phyloP scores from a whole-genome alignment of 2,113 vertebrate genomes.

The Semicossyphus pulcher region DNA sequence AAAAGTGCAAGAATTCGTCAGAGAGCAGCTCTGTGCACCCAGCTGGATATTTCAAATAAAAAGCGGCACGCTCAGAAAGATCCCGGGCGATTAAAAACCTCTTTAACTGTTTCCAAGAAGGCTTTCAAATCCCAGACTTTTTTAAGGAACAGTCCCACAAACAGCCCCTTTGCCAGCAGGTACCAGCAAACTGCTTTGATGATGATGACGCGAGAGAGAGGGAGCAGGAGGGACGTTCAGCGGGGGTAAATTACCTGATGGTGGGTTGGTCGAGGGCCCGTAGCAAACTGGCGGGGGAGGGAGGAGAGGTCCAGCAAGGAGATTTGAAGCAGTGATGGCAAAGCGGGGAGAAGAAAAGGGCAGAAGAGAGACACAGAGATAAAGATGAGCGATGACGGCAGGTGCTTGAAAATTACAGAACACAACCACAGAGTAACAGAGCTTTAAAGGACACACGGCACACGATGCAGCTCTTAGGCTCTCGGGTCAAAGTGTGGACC shows the following conservation, averaged over 20 bases:
- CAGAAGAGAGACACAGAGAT: constrained; percentile 75
- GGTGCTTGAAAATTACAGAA: constrained; percentile 65
- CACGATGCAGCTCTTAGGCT: constrained; percentile 9
- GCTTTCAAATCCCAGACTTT: constrained; percentile 23
- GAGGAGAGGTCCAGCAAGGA: constrained; percentile 89
- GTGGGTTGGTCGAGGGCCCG: constrained; percentile 97
- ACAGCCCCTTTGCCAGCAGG: constrained; percentile 41
- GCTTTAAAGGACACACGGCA: constrained; percentile 29
- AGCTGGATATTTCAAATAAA: constrained; percentile 19
- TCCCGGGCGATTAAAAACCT: constrained; percentile 34
- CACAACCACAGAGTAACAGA: constrained; percentile 51
- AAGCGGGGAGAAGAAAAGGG: constrained; percentile 72
- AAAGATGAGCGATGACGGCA: constrained; percentile 73
- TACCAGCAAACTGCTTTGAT: constrained; percentile 56
- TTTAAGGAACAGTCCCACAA: constrained; percentile 40
- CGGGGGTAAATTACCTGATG: constrained; percentile 94
- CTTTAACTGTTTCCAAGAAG: constrained; percentile 33
- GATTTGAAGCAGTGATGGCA: constrained; percentile 92
- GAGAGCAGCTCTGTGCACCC: constrained; percentile 14
- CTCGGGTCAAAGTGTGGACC: constrained; percentile 2
- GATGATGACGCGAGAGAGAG: constrained; percentile 50
- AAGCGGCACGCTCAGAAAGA: constrained; percentile 6
- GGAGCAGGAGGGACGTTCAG: constrained; percentile 71
- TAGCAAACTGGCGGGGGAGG: constrained; percentile 93
- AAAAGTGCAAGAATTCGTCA: background rate